phyloP scores from a whole-genome alignment of 1,140 invertebrate species.

The Popillia japonica region DNA sequence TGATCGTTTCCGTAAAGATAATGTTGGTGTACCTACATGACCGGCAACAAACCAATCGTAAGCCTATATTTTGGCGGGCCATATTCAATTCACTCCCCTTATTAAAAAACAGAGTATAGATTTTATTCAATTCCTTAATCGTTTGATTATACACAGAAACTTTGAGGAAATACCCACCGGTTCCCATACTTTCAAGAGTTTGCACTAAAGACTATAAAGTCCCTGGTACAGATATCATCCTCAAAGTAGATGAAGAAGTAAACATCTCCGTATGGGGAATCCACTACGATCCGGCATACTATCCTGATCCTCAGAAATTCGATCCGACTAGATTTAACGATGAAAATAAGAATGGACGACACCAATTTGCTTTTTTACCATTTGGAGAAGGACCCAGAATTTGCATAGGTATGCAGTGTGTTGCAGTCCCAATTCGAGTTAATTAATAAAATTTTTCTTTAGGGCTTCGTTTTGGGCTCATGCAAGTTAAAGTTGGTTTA shows the following conservation, averaged over 20 bases:
- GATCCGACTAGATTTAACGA: background rate
- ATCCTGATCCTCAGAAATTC: too few species aligned
- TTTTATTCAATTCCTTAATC: too few species aligned
- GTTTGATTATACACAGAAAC: background rate
- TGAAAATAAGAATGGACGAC: background rate
- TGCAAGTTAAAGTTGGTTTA: background rate
- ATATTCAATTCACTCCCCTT: too few species aligned
- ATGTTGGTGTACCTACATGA: too few species aligned
- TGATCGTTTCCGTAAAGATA: too few species aligned
- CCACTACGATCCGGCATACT: background rate
- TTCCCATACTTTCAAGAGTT: background rate
- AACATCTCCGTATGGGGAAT: background rate
- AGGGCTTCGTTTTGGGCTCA: background rate
- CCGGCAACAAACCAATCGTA: too few species aligned
- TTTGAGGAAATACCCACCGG: background rate
- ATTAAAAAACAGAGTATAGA: too few species aligned
- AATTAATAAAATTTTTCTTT: background rate
- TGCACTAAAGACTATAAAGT: background rate
- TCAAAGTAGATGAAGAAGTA: background rate
- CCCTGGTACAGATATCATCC: background rate
- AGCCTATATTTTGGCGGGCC: too few species aligned
- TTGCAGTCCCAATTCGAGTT: background rate
- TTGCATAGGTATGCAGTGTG: background rate
- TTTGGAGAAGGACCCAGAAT: background rate
- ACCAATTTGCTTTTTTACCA: background rate